Base-by-base conservation (phyloP, 2,797 vertebrate species). In the Rhabdophis nuchalis region DNA sequence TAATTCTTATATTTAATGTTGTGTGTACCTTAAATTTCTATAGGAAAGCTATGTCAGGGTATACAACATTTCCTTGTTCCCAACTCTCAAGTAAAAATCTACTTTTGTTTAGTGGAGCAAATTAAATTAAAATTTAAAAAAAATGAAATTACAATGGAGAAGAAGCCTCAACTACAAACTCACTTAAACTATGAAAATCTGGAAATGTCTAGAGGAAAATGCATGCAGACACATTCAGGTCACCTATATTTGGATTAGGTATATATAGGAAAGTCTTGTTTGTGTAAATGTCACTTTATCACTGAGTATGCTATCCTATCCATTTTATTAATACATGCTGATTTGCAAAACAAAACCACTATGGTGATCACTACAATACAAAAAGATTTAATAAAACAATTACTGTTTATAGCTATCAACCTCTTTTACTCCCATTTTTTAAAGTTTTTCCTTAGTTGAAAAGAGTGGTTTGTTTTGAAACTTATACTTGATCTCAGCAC, bases 311-410 rank as follows among this genome's bases (percentile, higher is more conserved):
- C n/a, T 89, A 25, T n/a, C 13, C 85, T 36, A 91, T 53, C 72
- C 20, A 92, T 90, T 92, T 92, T 41, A 87, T 68, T 86, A 87
- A 68, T 29, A 72, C 29, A 87, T 36, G 1, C 72, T 52, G 85
- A 2, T 64, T 72, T 25, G 58, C 20, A 87, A 86, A 32, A 36
- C 4, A 57, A 87, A 61, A 58, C 50, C 41, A 72, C 53, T 10
- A 58, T n/a, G 32, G 29, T 52, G 88, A 82, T 36, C 16, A 64
- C 32, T 60, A 25, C 25, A 88, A 18, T 16, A 20, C 57, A 82
- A 72, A 56, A 11, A 91, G 50, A 36, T 36, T 86, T 91, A 88
- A 88, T 41, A 88, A 77, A 85, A 64, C 89, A 90, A 92, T 25
- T 87, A 53, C 41, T 87, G 56, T 92, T 93, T 87, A 87, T 29